Evolutionary conservation across 1,140 invertebrate species (phyloP).

Genomic region (Sarcophaga peregrina): DNA sequence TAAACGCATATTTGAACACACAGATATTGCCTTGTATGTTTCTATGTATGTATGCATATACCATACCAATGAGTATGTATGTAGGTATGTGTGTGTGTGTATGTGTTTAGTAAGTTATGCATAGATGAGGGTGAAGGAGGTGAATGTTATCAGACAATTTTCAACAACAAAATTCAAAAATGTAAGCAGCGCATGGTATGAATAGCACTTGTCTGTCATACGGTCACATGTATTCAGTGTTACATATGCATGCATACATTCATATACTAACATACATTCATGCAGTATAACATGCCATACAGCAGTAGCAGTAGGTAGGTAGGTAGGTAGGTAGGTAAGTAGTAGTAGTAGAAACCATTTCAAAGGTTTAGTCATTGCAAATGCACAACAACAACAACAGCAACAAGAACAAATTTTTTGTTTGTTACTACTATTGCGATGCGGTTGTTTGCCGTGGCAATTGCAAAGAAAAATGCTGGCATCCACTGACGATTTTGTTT

Average conservation of each 20-base stretch:
- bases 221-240: neutral
- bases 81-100: neutral
- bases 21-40: constrained; percentile 6
- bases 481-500: neutral
- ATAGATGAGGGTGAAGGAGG: too few species aligned
- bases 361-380: constrained; percentile 17
- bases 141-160: too few species aligned
- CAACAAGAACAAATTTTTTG: neutral
- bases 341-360: neutral
- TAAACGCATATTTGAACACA: constrained; percentile 42
- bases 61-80: neutral
- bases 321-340: too few species aligned
- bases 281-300: neutral
- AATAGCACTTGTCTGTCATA: neutral
- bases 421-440: neutral
- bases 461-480: too few species aligned
- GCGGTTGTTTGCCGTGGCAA: neutral
- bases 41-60: neutral
- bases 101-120: too few species aligned
- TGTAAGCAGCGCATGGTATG: neutral
- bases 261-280: too few species aligned
- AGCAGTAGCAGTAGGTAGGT: too few species aligned
- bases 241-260: too few species aligned
- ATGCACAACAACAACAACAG: constrained; percentile 26
- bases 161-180: too few species aligned